Conservation (phyloP, 2,113 vertebrate species). For the Chauna torquata region DNA sequence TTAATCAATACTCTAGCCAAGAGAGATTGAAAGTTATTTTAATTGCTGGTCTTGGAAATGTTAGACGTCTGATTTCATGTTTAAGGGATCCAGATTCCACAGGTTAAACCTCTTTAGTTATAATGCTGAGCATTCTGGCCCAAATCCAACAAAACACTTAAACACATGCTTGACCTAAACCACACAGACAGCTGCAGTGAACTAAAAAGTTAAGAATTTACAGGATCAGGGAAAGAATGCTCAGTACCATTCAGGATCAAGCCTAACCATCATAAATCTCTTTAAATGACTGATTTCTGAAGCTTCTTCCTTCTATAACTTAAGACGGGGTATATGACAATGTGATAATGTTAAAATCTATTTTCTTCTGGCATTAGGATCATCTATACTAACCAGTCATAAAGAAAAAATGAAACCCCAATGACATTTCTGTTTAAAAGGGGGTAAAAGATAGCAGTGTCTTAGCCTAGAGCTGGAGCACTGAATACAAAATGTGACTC, state of each 20-base stretch:
- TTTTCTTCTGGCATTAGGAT: not conserved
- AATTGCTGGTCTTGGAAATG: slow-evolving; percentile 24
- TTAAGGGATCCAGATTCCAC: slow-evolving; percentile 25
- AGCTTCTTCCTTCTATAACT: not conserved
- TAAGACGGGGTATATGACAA: not conserved
- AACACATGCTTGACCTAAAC: slow-evolving; percentile 35
- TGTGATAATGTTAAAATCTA: not conserved
- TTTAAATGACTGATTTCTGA: not conserved
- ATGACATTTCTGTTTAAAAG: not conserved
- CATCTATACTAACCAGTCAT: not conserved
- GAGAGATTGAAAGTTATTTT: slow-evolving; percentile 26
- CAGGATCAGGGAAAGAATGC: not conserved
- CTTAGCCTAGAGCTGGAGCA: not conserved
- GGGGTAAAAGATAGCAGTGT: not conserved
- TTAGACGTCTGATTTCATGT: slow-evolving; percentile 21
- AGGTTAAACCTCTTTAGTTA: slow-evolving; percentile 29
- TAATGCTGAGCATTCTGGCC: slow-evolving; percentile 20
- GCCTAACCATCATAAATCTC: not conserved
- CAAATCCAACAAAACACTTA: slow-evolving; percentile 49
- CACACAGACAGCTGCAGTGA: slow-evolving; percentile 13
- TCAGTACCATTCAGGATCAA: slow-evolving; percentile 14
- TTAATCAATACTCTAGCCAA: slow-evolving; percentile 18
- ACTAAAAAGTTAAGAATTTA: slow-evolving; percentile 37
- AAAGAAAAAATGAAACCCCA: not conserved
- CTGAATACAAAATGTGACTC: not conserved